phyloP scores from a whole-genome alignment of 2,797 vertebrate genomes.

The Cyprinella venusta region DNA sequence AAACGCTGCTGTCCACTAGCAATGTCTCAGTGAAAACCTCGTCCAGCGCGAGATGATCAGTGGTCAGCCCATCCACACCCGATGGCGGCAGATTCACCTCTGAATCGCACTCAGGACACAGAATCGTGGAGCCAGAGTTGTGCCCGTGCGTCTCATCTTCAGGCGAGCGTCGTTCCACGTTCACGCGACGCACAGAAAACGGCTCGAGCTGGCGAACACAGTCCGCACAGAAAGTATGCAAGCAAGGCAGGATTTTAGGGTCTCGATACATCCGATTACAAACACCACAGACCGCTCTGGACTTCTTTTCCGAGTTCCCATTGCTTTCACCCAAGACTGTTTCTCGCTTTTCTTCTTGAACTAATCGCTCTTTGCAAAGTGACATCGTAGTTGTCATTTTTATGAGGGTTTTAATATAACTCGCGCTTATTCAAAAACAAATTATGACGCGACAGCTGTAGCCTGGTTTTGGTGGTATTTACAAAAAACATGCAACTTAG shows the following conservation, averaged over 20 bases:
- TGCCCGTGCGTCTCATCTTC: conserved; percentile 2
- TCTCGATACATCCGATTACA: conserved; percentile 81
- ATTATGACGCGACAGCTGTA: neutral
- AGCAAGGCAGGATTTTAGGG: conserved; percentile 86
- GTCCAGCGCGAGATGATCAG: conserved; percentile 85
- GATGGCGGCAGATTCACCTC: conserved; percentile 84
- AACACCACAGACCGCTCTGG: conserved; percentile 74
- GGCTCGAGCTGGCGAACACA: conserved; percentile 83
- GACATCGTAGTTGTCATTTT: conserved; percentile 22
- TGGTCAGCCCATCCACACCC: conserved; percentile 79
- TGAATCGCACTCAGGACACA: conserved; percentile 88
- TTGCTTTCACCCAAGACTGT: neutral
- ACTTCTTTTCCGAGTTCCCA: conserved; percentile 50
- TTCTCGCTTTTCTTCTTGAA: neutral
- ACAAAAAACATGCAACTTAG: neutral
- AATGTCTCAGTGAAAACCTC: conserved; percentile 83
- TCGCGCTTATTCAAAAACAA: neutral
- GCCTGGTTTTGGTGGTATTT: neutral
- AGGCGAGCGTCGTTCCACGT: conserved; percentile 39
- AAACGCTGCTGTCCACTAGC: conserved; percentile 71
- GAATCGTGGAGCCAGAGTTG: conserved; percentile 70
- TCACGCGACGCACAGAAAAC: conserved; percentile 68
- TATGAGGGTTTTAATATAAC: neutral
- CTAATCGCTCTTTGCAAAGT: conserved; percentile 19
- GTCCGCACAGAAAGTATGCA: conserved; percentile 87